Evolutionary conservation across 2,113 vertebrate genomes (phyloP).

Genomic region (Poeciliopsis retropinna): DNA sequence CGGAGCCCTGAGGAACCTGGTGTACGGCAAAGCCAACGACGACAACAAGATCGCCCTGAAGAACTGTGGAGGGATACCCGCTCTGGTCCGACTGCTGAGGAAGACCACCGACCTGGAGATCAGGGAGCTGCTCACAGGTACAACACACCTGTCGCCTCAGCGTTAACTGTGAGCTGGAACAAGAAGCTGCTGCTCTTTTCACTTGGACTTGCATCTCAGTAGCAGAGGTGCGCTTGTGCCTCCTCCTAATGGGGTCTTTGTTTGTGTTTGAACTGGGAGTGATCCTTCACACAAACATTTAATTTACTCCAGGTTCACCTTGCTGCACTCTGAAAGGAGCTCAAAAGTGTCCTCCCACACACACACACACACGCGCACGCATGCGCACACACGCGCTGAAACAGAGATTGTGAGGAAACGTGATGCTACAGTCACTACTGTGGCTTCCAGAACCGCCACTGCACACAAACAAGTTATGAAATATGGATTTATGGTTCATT

Average conservation of each 20-base stretch:
- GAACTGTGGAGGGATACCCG: slow-evolving; percentile 96
- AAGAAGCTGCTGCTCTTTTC: not conserved
- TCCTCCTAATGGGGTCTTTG: not conserved
- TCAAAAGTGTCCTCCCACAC: not conserved
- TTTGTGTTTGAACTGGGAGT: not conserved
- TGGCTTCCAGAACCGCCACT: not conserved
- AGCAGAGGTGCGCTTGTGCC: too few relatives aligned
- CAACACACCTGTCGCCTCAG: not conserved
- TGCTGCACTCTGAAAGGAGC: not conserved
- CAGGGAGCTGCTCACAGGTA: slow-evolving; percentile 97
- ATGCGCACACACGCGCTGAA: not conserved
- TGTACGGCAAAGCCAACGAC: slow-evolving; percentile 96
- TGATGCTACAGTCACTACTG: not conserved
- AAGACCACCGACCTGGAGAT: slow-evolving; percentile 97
- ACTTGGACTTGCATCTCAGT: too few relatives aligned
- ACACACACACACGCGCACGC: not conserved
- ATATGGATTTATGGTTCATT: not conserved
- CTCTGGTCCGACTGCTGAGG: slow-evolving; percentile 92
- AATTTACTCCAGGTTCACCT: not conserved
- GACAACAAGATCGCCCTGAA: slow-evolving; percentile 99
- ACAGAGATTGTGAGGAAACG: not conserved
- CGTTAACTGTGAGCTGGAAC: not conserved
- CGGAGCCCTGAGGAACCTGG: slow-evolving; percentile 94
- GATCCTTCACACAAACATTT: not conserved
- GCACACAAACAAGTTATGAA: not conserved